Percentiles rank a stretch among this genome's conserved stretches.
These are phyloP conservation scores for Venustaconcha ellipsiformis DNA, from an alignment of 1,140 invertebrate species.

Conservation along the genomic window DNA sequence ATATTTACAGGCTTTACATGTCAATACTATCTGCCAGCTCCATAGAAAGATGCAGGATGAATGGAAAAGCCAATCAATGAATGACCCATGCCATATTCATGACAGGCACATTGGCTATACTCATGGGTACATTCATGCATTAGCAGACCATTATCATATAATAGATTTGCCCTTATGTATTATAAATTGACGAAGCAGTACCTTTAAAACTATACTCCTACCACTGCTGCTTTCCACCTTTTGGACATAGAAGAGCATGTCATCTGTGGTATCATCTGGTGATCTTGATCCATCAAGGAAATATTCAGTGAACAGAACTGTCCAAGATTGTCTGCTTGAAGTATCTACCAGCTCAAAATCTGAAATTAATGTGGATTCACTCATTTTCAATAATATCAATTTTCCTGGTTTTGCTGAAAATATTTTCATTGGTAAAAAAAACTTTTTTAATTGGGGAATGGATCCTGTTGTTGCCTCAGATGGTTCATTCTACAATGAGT, in stretches of 20 bases:
- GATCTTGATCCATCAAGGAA: constrained; percentile 82
- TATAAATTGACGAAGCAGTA: constrained; percentile 79
- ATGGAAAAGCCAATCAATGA: no score
- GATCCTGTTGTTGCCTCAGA: neutral
- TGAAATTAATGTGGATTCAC: constrained; percentile 34
- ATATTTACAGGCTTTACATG: no score
- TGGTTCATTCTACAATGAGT: neutral
- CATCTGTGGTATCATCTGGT: constrained; percentile 86
- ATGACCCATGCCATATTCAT: neutral
- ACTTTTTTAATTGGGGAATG: neutral
- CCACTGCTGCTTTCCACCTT: constrained; percentile 86
- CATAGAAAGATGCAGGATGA: no score
- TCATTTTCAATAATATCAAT: neutral
- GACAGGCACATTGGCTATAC: neutral
- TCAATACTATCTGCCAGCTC: no score
- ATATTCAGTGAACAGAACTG: constrained; percentile 93
- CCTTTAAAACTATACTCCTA: constrained; percentile 80
- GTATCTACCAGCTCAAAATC: constrained; percentile 59
- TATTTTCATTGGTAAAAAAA: neutral
- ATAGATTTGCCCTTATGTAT: constrained; percentile 73
- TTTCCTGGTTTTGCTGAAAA: neutral
- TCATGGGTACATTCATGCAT: constrained; percentile 1
- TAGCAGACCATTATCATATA: neutral
- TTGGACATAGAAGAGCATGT: constrained; percentile 94
- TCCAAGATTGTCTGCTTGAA: constrained; percentile 80